A percentile compares a stretch with the other conserved stretches of the same genome.
Evolutionary conservation across 2,888 invertebrate species (phyloP).

Genomic region (Muscina levida): DNA sequence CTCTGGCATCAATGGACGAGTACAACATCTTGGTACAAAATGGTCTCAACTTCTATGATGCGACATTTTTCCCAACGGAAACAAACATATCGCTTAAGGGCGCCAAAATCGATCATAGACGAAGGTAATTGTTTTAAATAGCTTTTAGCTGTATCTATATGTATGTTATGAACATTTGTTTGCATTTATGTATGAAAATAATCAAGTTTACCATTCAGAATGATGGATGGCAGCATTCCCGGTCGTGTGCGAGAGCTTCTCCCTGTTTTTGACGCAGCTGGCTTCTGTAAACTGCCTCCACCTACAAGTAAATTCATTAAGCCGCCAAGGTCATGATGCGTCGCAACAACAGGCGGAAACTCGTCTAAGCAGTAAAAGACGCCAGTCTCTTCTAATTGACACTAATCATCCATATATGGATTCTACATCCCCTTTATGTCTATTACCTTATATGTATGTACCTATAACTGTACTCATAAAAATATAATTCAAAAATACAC

Average conservation of each 20-base stretch:
- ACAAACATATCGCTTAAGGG: slow-evolving; percentile 85
- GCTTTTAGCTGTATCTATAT: neutral
- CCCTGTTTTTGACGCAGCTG: slow-evolving; percentile 92
- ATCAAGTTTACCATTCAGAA: slow-evolving; percentile 79
- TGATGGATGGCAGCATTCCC: slow-evolving; percentile 85
- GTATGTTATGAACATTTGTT: slow-evolving; percentile 17
- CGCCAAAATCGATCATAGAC: slow-evolving; percentile 82
- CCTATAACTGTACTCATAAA: no score
- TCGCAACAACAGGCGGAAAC: slow-evolving; percentile 10
- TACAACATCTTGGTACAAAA: slow-evolving; percentile 89
- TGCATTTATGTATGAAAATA: slow-evolving; percentile 22
- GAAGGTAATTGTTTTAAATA: slow-evolving; percentile 71
- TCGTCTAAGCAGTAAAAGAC: neutral
- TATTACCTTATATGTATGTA: slow-evolving; percentile 7
- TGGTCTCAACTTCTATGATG: slow-evolving; percentile 92
- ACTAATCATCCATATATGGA: slow-evolving; percentile 29
- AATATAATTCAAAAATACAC: slow-evolving; percentile 11
- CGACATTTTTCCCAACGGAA: slow-evolving; percentile 93
- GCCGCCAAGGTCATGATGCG: slow-evolving; percentile 80
- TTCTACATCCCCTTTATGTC: slow-evolving; percentile 17
- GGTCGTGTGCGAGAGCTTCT: slow-evolving; percentile 87
- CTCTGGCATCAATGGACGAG: slow-evolving; percentile 88
- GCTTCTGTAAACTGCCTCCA: slow-evolving; percentile 90
- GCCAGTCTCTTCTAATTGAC: slow-evolving; percentile 5
- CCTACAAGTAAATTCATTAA: slow-evolving; percentile 89